Evolutionary conservation across 1,140 invertebrate genomes (phyloP), one percentile per base, ranked within the genome.

Genomic region (Cotesia typhae): DNA sequence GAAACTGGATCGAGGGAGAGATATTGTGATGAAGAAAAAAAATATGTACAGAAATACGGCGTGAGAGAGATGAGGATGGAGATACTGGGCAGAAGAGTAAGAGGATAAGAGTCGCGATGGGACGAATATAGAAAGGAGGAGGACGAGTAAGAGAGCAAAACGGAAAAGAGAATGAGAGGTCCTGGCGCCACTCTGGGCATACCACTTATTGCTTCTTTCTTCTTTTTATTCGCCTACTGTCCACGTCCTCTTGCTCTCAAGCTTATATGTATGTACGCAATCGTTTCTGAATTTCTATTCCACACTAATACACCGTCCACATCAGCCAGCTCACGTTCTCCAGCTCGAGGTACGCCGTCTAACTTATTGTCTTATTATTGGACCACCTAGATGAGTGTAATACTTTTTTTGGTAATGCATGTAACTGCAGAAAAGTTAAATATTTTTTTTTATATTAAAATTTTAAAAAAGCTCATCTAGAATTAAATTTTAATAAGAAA

Each of bases 321-420:
- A 28, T 28, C 28, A 28, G 1, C 28, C 28, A 28, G 28, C 28
- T 17, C 60, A 3, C 61, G 72, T 67, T 76, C 75, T 75, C 74
- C 75, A 72, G 71, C 76, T 74, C 76, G 71, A 79, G 73, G 74
- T 76, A 75, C 76, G 52, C 10, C 41, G 10, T 72, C 55, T 51
- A 81, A 82, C 79, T 83, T 82, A 82, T 82, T 83, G 80, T 83
- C 79, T 82, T 85, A 84, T 85, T 84, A 84, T 84, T 84, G 80
- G 84, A 86, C 83, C 84, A 85, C 84, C 84, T 84, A 84, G 81
- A 75, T 78, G 66, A 82, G 59, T 17, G 28, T 28, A 59, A 20
- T 28, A 20, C 17, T 59, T 9, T 59, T 59, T 59, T 20, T 14
- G 36, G 53, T 57, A 47, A 28, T 28, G 28, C 28, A 1, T 1